Evolutionary conservation across 2,113 vertebrate genomes (phyloP).

Genomic region (Herpailurus yagouaroundi): DNA sequence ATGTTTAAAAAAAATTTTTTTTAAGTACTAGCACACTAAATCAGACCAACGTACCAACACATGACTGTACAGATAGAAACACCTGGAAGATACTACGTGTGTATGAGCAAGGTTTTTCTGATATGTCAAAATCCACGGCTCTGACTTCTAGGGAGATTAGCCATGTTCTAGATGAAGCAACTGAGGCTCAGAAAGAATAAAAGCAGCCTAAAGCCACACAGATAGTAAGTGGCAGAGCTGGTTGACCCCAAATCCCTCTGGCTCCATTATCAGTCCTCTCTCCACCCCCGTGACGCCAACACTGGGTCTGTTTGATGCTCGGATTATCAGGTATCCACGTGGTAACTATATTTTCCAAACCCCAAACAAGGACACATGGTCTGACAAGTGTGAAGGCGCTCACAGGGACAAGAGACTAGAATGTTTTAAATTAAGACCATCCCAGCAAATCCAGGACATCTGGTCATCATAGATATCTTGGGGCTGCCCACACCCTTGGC

Average conservation of each 20-base stretch:
- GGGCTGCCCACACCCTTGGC: conserved; percentile 62
- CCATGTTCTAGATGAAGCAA: conserved; percentile 33
- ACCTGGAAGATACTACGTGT: background rate
- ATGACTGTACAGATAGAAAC: background rate
- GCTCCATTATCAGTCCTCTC: background rate
- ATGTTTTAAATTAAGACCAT: conserved; percentile 66
- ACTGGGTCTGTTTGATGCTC: conserved; percentile 9
- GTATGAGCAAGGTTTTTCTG: background rate
- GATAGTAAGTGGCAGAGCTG: background rate
- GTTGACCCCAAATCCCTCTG: background rate
- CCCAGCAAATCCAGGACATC: conserved; percentile 59
- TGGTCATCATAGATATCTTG: conserved; percentile 26
- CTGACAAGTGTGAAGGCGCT: conserved; percentile 59
- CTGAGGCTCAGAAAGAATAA: background rate
- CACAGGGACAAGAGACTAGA: conserved; percentile 26
- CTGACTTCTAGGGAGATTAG: background rate
- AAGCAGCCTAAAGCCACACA: background rate
- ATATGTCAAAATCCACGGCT: background rate
- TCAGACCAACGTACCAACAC: background rate
- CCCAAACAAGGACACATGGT: conserved; percentile 61
- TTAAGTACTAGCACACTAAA: background rate
- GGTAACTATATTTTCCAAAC: conserved; percentile 61
- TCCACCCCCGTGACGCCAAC: background rate
- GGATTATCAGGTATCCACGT: conserved; percentile 36
- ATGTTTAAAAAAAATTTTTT: background rate